Conservation (phyloP, 2,113 vertebrate species). For the Anseranas semipalmata region DNA sequence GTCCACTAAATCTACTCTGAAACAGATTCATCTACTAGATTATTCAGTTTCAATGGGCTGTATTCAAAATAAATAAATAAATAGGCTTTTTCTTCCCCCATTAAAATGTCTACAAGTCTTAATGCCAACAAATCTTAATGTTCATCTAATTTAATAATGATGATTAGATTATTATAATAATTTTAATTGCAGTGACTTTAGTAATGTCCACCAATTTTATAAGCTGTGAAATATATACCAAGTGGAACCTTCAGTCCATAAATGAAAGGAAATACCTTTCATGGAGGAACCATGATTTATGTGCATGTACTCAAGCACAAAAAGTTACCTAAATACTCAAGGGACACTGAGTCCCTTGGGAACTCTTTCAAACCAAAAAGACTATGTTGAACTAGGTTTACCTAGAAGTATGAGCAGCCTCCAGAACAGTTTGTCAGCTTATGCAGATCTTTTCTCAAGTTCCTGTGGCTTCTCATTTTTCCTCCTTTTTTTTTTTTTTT, state of each 20-base stretch:
- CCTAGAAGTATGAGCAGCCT: background rate
- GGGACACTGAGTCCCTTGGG: background rate
- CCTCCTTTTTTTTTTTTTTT: background rate
- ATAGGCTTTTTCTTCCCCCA: background rate
- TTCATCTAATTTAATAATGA: background rate
- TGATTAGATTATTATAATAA: background rate
- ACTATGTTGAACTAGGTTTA: background rate
- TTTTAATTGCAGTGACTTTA: background rate
- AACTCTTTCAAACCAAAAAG: background rate
- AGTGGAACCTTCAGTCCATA: background rate
- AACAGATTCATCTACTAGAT: background rate
- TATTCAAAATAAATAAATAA: background rate
- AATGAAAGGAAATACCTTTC: background rate
- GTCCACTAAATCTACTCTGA: background rate
- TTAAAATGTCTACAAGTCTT: background rate
- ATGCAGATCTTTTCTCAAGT: background rate
- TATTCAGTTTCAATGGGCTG: background rate
- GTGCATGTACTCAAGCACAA: background rate
- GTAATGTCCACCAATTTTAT: background rate
- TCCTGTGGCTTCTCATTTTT: background rate
- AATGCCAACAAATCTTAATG: background rate
- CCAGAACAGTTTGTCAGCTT: background rate
- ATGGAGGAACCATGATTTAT: background rate
- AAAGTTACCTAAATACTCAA: background rate
- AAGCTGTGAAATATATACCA: background rate